These are phyloP conservation scores for Dichetophora obliterata DNA, from an alignment of 2,888 invertebrate genomes.

Conservation along the genomic window DNA sequence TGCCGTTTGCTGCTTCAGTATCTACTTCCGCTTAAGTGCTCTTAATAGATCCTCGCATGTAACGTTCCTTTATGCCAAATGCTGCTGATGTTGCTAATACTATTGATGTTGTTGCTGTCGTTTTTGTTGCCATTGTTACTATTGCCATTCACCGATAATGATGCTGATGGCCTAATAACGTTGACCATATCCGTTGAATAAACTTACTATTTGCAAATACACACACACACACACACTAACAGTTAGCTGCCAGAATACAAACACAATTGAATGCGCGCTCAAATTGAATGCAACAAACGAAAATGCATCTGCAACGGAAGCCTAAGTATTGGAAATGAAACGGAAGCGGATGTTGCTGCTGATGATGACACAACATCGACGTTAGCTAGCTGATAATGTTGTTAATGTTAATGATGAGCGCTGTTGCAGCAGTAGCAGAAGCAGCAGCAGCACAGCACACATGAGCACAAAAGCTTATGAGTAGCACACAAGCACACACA, in stretches of 20 bases:
- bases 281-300: conserved; percentile 33
- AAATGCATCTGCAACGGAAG: conserved; percentile 20
- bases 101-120: neutral
- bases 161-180: conserved; percentile 14
- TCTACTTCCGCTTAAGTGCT: conserved; percentile 4
- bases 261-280: neutral
- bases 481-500: neutral
- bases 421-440: neutral
- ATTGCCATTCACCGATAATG: neutral
- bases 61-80: neutral
- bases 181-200: conserved; percentile 18
- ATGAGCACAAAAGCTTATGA: neutral
- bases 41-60: neutral
- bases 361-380: neutral
- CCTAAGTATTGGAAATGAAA: neutral
- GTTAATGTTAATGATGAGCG: conserved; percentile 11
- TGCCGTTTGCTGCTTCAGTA: neutral
- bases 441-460: neutral
- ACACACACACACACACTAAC: neutral
- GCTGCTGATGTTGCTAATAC: neutral
- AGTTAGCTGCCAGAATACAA: neutral
- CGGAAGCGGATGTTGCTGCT: conserved; percentile 32
- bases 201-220: neutral
- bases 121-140: conserved; percentile 9
- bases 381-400: conserved; percentile 13